Base-by-base conservation (phyloP, 2,113 vertebrate species). In the Lipophrys pholis region DNA sequence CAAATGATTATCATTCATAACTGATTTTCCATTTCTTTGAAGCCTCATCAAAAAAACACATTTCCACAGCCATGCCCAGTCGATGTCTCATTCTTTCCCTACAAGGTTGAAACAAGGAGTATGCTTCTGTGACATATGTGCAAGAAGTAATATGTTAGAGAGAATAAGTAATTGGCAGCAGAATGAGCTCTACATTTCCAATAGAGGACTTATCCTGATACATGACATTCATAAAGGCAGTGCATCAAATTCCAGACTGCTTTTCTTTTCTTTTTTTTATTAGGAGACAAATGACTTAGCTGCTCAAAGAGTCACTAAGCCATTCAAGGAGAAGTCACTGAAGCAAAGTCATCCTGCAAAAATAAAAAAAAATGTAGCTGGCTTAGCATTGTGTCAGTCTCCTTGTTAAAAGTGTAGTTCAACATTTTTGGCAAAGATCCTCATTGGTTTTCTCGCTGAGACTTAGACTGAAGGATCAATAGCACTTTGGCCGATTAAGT, bases 91-190 rank as follows among this genome's bases (percentile, higher is more conserved):
- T 50, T 69, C 51, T 50, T 59, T 30, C n/a, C 30, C 12, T 43
- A 48, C 69, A 73, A 86, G 81, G 55, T 84, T 81, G 21, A 80
- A 68, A 65, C 30, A 67, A 52, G 69, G 43, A 64, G 69, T 12
- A 8, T 54, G 76, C 45, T 12, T 8, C 53, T 38, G 54, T 14
- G 65, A 52, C 11, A 72, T 60, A 36, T 36, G 17, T 41, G 42
- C 48, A 46, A 38, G 48, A 35, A 36, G 59, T 59, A 46, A 76
- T 55, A 49, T 72, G 62, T 60, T 75, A 41, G 36, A 7, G 6
- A 62, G 61, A 59, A 73, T 68, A 54, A 16, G 39, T 73, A 79
- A 73, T 66, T 45, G n/a, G 21, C 45, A 43, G 49, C 56, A 66
- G 9, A 72, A 68, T 46, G 21, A 36, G 50, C 58, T 83, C 68